Conservation (phyloP, 2,797 vertebrate genomes). For the Melanotaenia pygmaea region DNA sequence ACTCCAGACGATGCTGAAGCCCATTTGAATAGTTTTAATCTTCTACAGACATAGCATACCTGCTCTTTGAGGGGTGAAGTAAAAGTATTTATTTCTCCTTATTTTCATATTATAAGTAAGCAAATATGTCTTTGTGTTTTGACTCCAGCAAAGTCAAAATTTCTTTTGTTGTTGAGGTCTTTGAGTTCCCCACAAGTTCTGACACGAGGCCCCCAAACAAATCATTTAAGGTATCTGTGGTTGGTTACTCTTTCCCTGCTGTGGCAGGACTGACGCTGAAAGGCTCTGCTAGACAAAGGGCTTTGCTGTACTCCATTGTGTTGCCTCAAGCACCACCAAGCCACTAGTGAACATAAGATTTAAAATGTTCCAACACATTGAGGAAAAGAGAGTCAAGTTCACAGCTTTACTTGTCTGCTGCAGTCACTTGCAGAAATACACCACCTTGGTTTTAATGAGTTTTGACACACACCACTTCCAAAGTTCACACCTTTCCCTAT, state of each 20-base stretch:
- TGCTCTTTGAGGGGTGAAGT: not conserved
- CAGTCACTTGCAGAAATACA: conserved; percentile 60
- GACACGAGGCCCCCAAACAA: conserved; percentile 36
- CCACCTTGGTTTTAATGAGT: conserved; percentile 52
- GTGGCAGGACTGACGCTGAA: conserved; percentile 26
- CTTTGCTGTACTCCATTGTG: conserved; percentile 28
- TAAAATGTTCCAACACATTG: conserved; percentile 57
- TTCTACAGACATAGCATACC: conserved; percentile 18
- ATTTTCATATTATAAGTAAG: not conserved
- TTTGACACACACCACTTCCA: conserved; percentile 72
- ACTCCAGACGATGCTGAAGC: too few relatives aligned
- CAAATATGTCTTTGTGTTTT: conserved; percentile 6
- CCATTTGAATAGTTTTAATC: conserved; percentile 20
- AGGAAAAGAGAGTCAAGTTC: conserved; percentile 66
- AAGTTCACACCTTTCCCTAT: conserved; percentile 71
- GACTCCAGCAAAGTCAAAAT: conserved; percentile 17
- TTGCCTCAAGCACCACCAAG: conserved; percentile 43
- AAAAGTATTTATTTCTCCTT: not conserved
- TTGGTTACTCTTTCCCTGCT: conserved; percentile 29
- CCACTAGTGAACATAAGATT: conserved; percentile 60
- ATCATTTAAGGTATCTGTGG: conserved; percentile 37
- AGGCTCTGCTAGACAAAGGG: conserved; percentile 47
- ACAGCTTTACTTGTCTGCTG: conserved; percentile 70
- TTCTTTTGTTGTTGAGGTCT: conserved; percentile 17
- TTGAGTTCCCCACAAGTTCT: conserved; percentile 12